These are phyloP conservation scores for Gadopsis bispinosus DNA, from an alignment of 2,797 vertebrate species.

Conservation along the genomic window DNA sequence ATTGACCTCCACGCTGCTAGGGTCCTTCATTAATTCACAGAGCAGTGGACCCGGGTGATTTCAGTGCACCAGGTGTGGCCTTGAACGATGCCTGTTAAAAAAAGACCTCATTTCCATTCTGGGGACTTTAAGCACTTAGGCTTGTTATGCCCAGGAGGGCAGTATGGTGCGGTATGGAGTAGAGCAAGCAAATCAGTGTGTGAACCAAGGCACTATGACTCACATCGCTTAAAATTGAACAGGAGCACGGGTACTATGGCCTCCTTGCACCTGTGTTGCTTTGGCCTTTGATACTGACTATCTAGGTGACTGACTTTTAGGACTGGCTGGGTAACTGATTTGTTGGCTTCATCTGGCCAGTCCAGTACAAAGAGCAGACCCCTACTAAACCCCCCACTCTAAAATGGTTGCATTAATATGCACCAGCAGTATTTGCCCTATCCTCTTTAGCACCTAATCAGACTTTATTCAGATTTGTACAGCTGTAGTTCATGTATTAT, in stretches of 20 bases:
- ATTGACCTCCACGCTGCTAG: constrained; percentile 49
- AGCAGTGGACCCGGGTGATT: constrained; percentile 60
- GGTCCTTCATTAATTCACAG: constrained; percentile 71
- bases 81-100: constrained; percentile 67
- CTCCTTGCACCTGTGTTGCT: constrained; percentile 30
- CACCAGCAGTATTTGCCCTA: constrained; percentile 70
- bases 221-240: constrained; percentile 57
- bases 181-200: constrained; percentile 66
- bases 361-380: constrained; percentile 25
- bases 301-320: constrained; percentile 42
- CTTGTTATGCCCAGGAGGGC: constrained; percentile 72
- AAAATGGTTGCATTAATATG: constrained; percentile 81
- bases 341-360: constrained; percentile 38
- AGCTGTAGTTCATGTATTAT: constrained; percentile 88
- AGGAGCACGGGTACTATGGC: constrained; percentile 35
- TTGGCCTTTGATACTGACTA: constrained; percentile 43
- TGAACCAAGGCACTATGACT: constrained; percentile 61
- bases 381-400: neutral
- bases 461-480: constrained; percentile 84
- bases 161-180: constrained; percentile 60
- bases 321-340: constrained; percentile 41
- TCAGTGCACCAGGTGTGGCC: constrained; percentile 74
- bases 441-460: constrained; percentile 85
- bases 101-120: constrained; percentile 74
- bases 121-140: constrained; percentile 73